Evolutionary conservation across 2,797 vertebrate genomes (phyloP).

Genomic region (Emys orbicularis): DNA sequence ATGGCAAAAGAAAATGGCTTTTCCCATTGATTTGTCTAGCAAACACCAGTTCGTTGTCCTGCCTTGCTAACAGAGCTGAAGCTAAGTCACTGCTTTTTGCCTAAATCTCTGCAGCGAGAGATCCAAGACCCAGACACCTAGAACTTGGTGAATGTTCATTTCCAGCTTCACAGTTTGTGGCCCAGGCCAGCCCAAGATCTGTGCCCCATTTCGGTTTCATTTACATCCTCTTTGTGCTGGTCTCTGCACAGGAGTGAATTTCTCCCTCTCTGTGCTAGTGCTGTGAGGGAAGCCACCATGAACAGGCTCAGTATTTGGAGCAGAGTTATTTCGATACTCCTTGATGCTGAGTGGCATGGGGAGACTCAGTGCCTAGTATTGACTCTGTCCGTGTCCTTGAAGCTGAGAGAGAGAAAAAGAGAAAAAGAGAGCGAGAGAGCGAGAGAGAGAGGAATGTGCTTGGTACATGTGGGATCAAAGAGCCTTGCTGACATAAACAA

Average conservation of each 20-base stretch:
- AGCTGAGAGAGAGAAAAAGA: background rate
- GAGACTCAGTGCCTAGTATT: background rate
- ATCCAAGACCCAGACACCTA: background rate
- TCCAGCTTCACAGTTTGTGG: background rate
- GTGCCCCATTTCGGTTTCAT: background rate
- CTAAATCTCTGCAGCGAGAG: background rate
- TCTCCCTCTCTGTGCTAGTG: background rate
- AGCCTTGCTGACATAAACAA: background rate
- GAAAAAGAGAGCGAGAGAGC: no score
- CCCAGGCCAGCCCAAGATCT: background rate
- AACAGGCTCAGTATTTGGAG: background rate
- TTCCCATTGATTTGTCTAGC: conserved; percentile 20
- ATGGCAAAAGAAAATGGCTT: conserved; percentile 73
- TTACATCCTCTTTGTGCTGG: background rate
- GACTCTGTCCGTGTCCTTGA: background rate
- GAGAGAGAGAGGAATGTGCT: background rate
- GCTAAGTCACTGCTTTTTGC: background rate
- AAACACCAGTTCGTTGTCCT: conserved; percentile 69
- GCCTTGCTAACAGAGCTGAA: conserved; percentile 31
- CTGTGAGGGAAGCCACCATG: background rate
- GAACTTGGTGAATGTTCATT: background rate
- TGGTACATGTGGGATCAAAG: background rate
- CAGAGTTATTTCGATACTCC: no score
- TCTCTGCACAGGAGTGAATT: background rate
- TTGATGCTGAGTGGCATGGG: background rate